Conservation (phyloP, 1,140 invertebrate species). For the Pseudobourletiella spinata region DNA sequence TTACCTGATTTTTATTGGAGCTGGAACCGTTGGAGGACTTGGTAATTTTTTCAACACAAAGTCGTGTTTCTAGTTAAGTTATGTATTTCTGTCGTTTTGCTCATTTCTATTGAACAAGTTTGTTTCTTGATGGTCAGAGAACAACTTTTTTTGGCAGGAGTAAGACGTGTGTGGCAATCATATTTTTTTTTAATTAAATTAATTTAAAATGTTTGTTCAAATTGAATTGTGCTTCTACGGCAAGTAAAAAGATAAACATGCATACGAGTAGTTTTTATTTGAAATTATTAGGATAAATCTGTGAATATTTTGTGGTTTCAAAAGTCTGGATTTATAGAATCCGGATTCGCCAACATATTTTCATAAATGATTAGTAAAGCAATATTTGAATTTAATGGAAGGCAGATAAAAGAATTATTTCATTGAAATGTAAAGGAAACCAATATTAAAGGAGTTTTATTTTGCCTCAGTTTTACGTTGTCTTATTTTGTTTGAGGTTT, state of each 20-base stretch:
- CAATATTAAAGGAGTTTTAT: neutral
- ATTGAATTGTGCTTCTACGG: neutral
- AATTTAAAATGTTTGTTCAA: neutral
- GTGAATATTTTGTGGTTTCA: no score
- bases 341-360: no score
- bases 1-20: neutral
- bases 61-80: neutral
- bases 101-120: neutral
- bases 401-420: neutral
- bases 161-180: no score
- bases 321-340: no score
- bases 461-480: neutral
- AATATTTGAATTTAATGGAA: neutral
- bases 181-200: neutral
- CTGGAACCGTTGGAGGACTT: constrained; percentile 8
- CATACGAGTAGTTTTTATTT: no score
- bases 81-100: neutral
- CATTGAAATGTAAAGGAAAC: neutral
- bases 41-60: constrained; percentile 14
- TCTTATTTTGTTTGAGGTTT: neutral
- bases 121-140: no score
- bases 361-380: neutral
- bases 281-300: no score
- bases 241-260: no score
- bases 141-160: no score